phyloP scores from a whole-genome alignment of 2,888 invertebrate genomes.

The Empis livida region DNA sequence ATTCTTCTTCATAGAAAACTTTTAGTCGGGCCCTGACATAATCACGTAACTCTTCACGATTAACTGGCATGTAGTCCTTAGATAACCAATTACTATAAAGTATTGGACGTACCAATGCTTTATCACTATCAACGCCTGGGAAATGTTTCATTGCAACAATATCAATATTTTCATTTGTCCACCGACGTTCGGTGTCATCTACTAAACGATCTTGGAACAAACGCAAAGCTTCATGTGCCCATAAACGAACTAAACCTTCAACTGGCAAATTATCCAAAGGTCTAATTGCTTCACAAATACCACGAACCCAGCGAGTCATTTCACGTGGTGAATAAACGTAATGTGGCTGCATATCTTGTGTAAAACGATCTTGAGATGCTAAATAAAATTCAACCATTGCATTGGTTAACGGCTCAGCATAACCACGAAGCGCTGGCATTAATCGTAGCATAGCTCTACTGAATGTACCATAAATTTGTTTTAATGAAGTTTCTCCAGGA shows the following conservation, averaged over 20 bases:
- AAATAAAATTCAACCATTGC: conserved; percentile 99
- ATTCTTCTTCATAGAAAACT: conserved; percentile 98
- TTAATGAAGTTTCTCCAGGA: conserved; percentile 93
- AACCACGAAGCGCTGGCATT: conserved; percentile 81
- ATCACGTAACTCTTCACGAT: conserved; percentile 85
- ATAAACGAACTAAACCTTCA: conserved; percentile 92
- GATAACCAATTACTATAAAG: conserved; percentile 98
- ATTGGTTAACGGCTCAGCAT: conserved; percentile 91
- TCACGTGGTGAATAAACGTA: conserved; percentile 98
- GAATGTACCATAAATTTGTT: conserved; percentile 98
- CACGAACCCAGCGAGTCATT: conserved; percentile 98
- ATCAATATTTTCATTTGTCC: conserved; percentile 98
- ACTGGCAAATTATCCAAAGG: conserved; percentile 84
- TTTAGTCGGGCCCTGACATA: conserved; percentile 95
- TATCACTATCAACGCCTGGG: conserved; percentile 72
- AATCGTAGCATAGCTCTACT: conserved; percentile 95
- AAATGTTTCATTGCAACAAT: conserved; percentile 87
- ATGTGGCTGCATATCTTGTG: conserved; percentile 99
- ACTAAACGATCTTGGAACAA: conserved; percentile 94
- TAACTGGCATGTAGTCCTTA: conserved; percentile 95
- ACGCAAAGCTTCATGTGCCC: conserved; percentile 97
- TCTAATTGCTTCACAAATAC: conserved; percentile 96
- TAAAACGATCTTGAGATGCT: conserved; percentile 92
- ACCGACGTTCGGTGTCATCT: conserved; percentile 83
- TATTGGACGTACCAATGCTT: conserved; percentile 84